Evolutionary conservation across 1,140 invertebrate species (phyloP).

Genomic region (Cataglyphis hispanica): DNA sequence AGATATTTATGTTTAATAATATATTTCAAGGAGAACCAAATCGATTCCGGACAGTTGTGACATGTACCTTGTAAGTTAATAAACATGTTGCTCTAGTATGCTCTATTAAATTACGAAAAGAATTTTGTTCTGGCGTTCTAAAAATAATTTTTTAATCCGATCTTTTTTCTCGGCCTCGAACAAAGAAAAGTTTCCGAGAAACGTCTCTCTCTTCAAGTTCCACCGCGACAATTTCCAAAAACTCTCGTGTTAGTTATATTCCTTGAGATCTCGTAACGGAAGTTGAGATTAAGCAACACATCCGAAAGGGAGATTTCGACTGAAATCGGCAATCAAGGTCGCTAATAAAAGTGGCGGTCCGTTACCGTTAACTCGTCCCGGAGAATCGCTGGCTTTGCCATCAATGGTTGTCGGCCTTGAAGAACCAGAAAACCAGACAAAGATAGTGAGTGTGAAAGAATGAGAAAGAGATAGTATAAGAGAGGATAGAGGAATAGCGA

Average conservation of each 20-base stretch:
- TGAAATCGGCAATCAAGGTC: slow-evolving; percentile 37
- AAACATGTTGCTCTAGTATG: background rate
- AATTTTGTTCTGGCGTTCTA: background rate
- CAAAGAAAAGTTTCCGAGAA: background rate
- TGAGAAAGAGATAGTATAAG: background rate
- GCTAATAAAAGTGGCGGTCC: slow-evolving; percentile 72
- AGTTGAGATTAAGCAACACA: slow-evolving; percentile 25
- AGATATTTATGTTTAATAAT: too few relatives aligned
- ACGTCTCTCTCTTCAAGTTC: slow-evolving; percentile 4
- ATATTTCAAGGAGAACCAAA: too few relatives aligned
- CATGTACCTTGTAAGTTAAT: too few relatives aligned
- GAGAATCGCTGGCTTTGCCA: slow-evolving; percentile 48
- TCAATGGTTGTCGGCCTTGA: slow-evolving; percentile 35
- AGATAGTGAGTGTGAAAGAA: slow-evolving; percentile 2
- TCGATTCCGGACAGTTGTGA: too few relatives aligned
- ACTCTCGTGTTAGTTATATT: background rate
- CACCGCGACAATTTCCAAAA: slow-evolving; percentile 24
- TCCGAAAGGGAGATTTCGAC: background rate
- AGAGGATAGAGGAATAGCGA: slow-evolving; percentile 5
- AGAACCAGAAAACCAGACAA: slow-evolving; percentile 32
- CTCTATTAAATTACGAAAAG: background rate
- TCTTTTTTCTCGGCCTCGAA: background rate
- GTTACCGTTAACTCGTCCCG: slow-evolving; percentile 70
- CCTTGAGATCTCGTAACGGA: slow-evolving; percentile 11
- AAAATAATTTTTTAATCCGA: slow-evolving; percentile 5